Base-by-base conservation (phyloP, 1,140 invertebrate species). In the Zaprionus kolodkinae region DNA sequence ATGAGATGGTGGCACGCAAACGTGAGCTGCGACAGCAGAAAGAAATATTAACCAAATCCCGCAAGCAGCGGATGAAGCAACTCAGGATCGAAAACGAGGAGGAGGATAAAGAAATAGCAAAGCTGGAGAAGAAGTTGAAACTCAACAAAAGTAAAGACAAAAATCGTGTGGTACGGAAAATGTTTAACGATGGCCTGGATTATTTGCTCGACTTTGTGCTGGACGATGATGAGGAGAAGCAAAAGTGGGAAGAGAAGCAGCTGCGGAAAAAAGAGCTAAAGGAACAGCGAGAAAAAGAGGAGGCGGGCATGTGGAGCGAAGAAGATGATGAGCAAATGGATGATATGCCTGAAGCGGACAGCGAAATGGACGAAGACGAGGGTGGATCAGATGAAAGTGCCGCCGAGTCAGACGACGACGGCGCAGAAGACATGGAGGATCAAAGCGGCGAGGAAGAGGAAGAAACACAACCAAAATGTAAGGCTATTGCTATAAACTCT, bases 121-220 rank as follows among this genome's bases (percentile, higher is more conserved):
- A 95, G 82, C 91, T 98, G 66, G 97, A 97, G 85, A 98, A 98
- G 91, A 95, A 96, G 89, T 92, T 99, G 1, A 96, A 96, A 77
- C 83, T 99, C 5, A 96, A 97, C 66, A 96, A 95, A 81, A 94
- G 94, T 54, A 96, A 96, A 87, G 94, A 94, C 33, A 97, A 97
- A 85, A 94, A 94, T 59, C 88, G 88, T 1, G 33, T 91, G 33
- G 93, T 96, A 40, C 96, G 97, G 6, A 96, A 96, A 83, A 95
- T 95, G 73, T 98, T 98, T 93, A 90, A 94, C 45, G 97, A 98
- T 94, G 97, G 97, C 2, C 93, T 98, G 33, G 97, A 97, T 91
- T 98, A 97, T 97, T 96, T 97, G 94, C 94, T 98, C 75, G 96
- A 98, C 93, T 94, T 97, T 52, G 97, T 97, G 92, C 95, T 97